Conservation (phyloP, 2,797 vertebrate species). For the Pseudochromis fuscus region DNA sequence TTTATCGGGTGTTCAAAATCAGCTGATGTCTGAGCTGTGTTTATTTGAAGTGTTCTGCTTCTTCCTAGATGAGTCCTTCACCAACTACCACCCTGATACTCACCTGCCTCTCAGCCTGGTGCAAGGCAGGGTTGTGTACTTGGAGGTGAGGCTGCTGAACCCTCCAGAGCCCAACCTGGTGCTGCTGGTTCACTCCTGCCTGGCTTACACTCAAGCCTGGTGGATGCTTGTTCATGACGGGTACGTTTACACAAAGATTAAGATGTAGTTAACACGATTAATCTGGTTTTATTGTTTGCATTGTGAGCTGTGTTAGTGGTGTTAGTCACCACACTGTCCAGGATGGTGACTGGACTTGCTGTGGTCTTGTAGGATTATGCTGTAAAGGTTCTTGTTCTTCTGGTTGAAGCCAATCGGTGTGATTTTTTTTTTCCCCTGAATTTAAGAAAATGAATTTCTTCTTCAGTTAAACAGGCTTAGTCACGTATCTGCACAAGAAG, state of each 20-base stretch:
- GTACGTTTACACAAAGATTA: conserved; percentile 50
- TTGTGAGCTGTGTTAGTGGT: neutral
- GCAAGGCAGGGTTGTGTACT: conserved; percentile 45
- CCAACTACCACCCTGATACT: conserved; percentile 62
- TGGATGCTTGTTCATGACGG: conserved; percentile 68
- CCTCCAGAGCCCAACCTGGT: conserved; percentile 45
- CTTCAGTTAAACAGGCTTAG: neutral
- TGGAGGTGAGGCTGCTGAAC: conserved; percentile 69
- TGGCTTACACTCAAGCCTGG: conserved; percentile 58
- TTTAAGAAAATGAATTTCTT: no score
- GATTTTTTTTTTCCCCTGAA: no score
- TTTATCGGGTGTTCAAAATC: neutral
- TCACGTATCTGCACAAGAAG: neutral
- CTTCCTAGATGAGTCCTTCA: conserved; percentile 65
- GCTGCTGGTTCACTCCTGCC: conserved; percentile 75
- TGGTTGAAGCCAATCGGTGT: neutral
- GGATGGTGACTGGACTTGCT: neutral
- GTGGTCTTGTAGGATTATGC: neutral
- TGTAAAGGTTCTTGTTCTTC: neutral
- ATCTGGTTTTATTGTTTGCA: neutral
- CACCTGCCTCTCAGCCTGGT: conserved; percentile 63
- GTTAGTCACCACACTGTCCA: no score
- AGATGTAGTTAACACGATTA: neutral
- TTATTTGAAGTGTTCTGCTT: no score
- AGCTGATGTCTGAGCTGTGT: neutral